Evolutionary conservation across 2,113 vertebrate genomes (phyloP), one percentile per base, ranked within the genome.

Genomic region (Hemicordylus capensis): DNA sequence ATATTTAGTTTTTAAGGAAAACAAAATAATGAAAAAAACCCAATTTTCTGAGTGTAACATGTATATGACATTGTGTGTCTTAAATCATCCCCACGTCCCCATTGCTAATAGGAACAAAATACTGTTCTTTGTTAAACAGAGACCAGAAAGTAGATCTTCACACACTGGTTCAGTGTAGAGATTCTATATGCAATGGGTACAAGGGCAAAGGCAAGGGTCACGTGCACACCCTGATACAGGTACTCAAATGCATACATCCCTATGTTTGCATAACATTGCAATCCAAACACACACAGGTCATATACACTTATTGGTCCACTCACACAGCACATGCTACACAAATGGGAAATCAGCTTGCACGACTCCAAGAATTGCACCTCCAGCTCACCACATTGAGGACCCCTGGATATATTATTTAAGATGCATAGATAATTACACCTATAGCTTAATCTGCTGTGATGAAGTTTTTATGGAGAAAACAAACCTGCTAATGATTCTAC

Each of bases 401-500:
- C 67, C 22, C n/a, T n/a, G n/a, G n/a, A 56, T 76, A 58, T 34
- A 56, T 34, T 20, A 20, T 6, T 56, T 56, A n/a, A 10, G 22
- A 19, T 76, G 19, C n/a, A 56, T 37, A 76, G 75, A 34, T 77
- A 77, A 77, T 11, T 48, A 39, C 34, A 59, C 34, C 37, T 77
- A 59, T 37, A 14, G 56, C 37, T 6, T 77, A 59, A 59, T 73
- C 46, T 77, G 37, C 56, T 39, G 37, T 73, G 70, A 42, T 26
- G 14, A 15, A 2, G 12, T 54, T 51, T 54, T 54, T 54, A 73
- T 73, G 10, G 39, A 15, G 70, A 26, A 73, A 73, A 59, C 34
- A 42, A 59, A 39, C 76, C 59, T 61, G 76, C 59, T 77, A 77
- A 77, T 77, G 34, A 77, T 77, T 77, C 6, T 77, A 77, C 76